Conservation (phyloP, 1,140 invertebrate species). For the Druon quercuslanigerum region DNA sequence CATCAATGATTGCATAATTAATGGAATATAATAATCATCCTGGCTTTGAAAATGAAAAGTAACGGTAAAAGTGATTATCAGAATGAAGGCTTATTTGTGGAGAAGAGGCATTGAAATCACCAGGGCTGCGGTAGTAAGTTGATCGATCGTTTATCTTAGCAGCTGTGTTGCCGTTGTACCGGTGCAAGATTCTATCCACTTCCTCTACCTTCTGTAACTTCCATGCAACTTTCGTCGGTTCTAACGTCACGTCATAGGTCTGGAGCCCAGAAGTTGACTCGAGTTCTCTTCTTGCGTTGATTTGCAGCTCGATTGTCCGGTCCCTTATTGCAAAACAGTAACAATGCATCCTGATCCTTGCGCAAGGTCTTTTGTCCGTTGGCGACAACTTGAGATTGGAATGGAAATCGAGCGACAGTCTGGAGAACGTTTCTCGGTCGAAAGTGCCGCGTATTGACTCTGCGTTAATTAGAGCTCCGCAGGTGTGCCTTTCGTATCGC, state of each 20-base stretch:
- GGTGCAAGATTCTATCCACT: neutral
- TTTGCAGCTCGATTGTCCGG: conserved; percentile 20
- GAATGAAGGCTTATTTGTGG: conserved; percentile 15
- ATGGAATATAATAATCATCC: too few species aligned
- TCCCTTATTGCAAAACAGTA: neutral
- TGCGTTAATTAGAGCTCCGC: conserved; percentile 19
- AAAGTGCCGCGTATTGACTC: conserved; percentile 26
- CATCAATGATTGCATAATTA: too few species aligned
- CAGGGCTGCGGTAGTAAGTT: conserved; percentile 10
- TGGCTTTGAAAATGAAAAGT: conserved; percentile 7
- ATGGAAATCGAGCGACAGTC: conserved; percentile 29
- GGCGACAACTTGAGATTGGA: conserved; percentile 29
- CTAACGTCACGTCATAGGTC: neutral
- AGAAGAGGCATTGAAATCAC: conserved; percentile 19
- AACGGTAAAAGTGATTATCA: conserved; percentile 29
- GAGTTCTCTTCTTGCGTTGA: neutral
- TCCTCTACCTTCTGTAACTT: conserved; percentile 3
- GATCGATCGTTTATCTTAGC: conserved; percentile 29
- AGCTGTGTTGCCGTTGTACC: neutral
- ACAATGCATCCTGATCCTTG: neutral
- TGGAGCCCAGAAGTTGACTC: neutral
- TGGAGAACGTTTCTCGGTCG: conserved; percentile 12
- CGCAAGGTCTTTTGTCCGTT: conserved; percentile 25
- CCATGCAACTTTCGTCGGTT: conserved; percentile 1
- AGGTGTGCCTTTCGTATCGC: conserved; percentile 9